Percentiles rank a stretch among this genome's conserved stretches.
These are phyloP conservation scores for Echinops telfairi DNA, from an alignment of 2,113 vertebrate genomes.

Conservation along the genomic window DNA sequence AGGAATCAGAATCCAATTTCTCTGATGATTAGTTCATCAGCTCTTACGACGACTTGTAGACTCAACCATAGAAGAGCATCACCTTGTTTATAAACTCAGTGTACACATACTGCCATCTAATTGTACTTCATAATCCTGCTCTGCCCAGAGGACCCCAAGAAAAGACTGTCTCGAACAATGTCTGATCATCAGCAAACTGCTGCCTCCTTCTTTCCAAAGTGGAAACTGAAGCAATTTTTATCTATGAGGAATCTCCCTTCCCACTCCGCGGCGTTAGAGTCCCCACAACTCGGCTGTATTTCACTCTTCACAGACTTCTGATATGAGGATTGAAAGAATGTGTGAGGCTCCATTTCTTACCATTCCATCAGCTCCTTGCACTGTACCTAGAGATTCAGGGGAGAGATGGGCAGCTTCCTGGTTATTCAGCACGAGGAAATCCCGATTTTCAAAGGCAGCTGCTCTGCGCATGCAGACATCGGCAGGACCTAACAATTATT, in stretches of 20 bases:
- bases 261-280: neutral
- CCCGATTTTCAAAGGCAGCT: neutral
- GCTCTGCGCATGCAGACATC: neutral
- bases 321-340: constrained; percentile 17
- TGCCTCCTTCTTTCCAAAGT: constrained; percentile 26
- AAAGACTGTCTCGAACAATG: neutral
- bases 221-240: constrained; percentile 18
- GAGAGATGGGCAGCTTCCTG: neutral
- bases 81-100: neutral
- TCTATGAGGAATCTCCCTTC: constrained; percentile 44
- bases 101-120: neutral
- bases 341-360: neutral
- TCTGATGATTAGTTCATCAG: neutral
- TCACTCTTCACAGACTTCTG: constrained; percentile 40
- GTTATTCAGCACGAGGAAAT: neutral
- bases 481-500: neutral
- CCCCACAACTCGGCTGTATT: neutral
- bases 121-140: neutral
- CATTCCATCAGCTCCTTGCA: neutral
- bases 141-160: neutral
- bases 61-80: neutral
- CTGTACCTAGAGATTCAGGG: neutral
- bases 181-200: constrained; percentile 39
- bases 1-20: neutral
- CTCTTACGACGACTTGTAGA: neutral